Evolutionary conservation across 2,797 vertebrate species (phyloP), one percentile per base, ranked within the genome.

Genomic region (Tragelaphus oryx): DNA sequence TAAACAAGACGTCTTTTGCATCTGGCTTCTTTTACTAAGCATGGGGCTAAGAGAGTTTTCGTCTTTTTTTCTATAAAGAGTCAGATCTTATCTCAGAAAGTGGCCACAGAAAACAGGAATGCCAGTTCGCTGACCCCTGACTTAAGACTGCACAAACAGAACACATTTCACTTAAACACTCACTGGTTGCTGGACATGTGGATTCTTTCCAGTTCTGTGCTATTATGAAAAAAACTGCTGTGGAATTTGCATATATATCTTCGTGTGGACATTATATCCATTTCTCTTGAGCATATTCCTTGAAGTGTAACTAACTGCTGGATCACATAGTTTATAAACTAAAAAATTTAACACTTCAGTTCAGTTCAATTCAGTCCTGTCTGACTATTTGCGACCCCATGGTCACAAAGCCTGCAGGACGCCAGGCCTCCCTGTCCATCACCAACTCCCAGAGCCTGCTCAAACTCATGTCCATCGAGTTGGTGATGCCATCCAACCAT

Each of bases 21-120:
- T 59, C 54, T 89, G 33, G 65, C 13, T 60, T 60, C 78, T 75
- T 88, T 93, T 55, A 54, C 44, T 52, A n/a, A 93, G n/a, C 26
- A 52, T 62, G 20, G 50, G 28, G n/a, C 28, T 81, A 46, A 33
- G 20, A 41, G 3, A 52, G 68, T 74, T 41, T 74, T 41, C 37
- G 13, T 71, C 20, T 13, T 57, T 71, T 57, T 41, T 44, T 83
- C 54, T 46, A 18, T 22, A 9, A 75, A 44, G 33, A 28, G 22
- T 86, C 46, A 89, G 33, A 74, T 60, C 44, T 41, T 62, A 89
- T 76, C 82, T 28, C 20, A 78, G 30, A 54, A 48, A 87, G 28
- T 11, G 50, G 68, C 26, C 55, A 82, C 7, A 33, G 20, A 83
- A 68, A 75, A 55, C 1, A 93, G 20, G 75, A 30, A 74, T 41